A percentile compares a stretch with the other conserved stretches of the same genome.
Evolutionary conservation across 2,888 invertebrate species (phyloP).

Genomic region (Meiosimyza platycephala): DNA sequence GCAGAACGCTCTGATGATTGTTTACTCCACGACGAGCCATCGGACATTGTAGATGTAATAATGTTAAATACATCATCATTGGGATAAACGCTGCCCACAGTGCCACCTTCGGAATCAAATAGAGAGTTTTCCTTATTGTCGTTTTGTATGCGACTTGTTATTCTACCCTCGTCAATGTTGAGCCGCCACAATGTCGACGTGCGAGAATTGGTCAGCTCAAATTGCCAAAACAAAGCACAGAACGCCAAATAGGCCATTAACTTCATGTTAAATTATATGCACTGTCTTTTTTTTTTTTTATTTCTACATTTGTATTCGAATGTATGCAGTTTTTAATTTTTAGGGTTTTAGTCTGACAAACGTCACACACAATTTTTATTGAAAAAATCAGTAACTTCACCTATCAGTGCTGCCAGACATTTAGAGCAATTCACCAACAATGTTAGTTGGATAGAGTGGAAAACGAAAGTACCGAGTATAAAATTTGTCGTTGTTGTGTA

Average conservation of each 20-base stretch:
- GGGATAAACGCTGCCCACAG: slow-evolving; percentile 45
- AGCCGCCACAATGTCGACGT: slow-evolving; percentile 87
- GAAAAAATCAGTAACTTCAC: too few relatives aligned
- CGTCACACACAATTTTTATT: too few relatives aligned
- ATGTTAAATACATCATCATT: slow-evolving; percentile 81
- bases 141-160: slow-evolving; percentile 67
- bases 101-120: slow-evolving; percentile 41
- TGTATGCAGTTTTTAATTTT: too few relatives aligned
- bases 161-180: slow-evolving; percentile 80
- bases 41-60: slow-evolving; percentile 76
- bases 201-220: slow-evolving; percentile 76
- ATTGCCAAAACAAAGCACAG: slow-evolving; percentile 59
- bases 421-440: too few relatives aligned
- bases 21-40: slow-evolving; percentile 75
- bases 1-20: slow-evolving; percentile 63
- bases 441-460: too few relatives aligned
- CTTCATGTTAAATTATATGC: slow-evolving; percentile 36
- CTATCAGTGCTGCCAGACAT: too few relatives aligned
- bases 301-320: too few relatives aligned
- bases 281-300: too few relatives aligned
- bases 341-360: too few relatives aligned
- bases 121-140: slow-evolving; percentile 46
- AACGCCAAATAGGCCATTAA: slow-evolving; percentile 50
- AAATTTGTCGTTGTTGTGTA: too few relatives aligned
- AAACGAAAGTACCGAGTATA: too few relatives aligned